Conservation (phyloP, 2,113 vertebrate genomes). For the Nyctereutes procyonoides region DNA sequence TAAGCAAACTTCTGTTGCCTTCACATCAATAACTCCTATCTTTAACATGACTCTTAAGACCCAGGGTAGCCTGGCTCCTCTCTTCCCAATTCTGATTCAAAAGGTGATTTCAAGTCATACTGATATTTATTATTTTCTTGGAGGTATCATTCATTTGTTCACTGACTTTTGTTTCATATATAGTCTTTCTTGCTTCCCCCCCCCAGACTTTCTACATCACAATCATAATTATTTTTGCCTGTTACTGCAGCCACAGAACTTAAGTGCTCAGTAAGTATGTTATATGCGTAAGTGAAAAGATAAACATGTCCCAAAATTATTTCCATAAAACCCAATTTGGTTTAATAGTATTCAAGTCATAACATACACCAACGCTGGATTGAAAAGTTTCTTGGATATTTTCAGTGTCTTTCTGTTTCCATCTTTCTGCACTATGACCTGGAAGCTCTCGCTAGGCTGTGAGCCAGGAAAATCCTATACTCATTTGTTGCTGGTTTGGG, state of each 20-base stretch:
- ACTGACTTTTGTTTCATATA: not conserved
- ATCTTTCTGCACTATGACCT: not conserved
- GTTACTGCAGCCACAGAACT: not conserved
- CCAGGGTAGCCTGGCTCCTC: not conserved
- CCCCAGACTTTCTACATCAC: not conserved
- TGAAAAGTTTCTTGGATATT: not conserved
- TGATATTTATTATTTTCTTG: not conserved
- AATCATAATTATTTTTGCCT: not conserved
- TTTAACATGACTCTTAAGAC: not conserved
- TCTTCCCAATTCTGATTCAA: not conserved
- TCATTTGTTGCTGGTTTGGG: not conserved
- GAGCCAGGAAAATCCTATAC: not conserved
- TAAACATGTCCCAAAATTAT: not conserved
- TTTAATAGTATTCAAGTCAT: not conserved
- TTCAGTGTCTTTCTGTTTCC: not conserved
- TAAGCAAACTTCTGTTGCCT: not conserved
- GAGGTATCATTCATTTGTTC: not conserved
- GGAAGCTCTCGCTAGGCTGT: not conserved
- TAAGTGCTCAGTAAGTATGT: not conserved
- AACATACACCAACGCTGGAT: not conserved
- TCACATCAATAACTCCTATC: fast-evolving
- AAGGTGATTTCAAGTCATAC: not conserved
- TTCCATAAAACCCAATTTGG: not conserved
- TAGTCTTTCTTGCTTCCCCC: not conserved
- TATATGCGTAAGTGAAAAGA: not conserved